Evolutionary conservation across 2,888 invertebrate species (phyloP).

Genomic region (Acrobasis consociella): DNA sequence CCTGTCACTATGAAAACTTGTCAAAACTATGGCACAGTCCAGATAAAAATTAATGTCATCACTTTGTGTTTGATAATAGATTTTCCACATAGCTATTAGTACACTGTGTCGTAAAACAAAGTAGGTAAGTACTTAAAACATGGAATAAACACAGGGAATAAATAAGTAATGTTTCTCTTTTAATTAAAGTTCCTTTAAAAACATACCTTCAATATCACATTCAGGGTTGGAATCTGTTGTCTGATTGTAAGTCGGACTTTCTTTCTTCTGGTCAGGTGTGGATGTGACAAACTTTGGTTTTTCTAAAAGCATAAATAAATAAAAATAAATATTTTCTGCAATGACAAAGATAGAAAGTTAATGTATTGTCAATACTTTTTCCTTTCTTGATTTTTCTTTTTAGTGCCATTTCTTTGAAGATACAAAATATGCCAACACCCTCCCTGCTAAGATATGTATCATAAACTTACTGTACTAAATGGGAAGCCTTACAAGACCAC

Average conservation of each 20-base stretch:
- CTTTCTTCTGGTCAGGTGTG: slow-evolving; percentile 58
- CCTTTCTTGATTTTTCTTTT: slow-evolving; percentile 35
- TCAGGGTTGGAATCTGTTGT: slow-evolving; percentile 61
- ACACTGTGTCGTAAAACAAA: no score
- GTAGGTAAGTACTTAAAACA: no score
- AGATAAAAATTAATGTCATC: no score
- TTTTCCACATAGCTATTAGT: no score
- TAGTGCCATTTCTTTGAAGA: slow-evolving; percentile 31
- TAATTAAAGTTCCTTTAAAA: not conserved
- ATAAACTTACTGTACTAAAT: not conserved
- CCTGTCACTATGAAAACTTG: no score
- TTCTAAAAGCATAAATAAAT: slow-evolving; percentile 44
- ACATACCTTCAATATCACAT: slow-evolving; percentile 65
- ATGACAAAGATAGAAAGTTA: not conserved
- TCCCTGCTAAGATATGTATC: not conserved
- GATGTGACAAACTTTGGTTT: slow-evolving; percentile 58
- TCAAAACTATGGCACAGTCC: no score
- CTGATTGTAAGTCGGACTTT: slow-evolving; percentile 54
- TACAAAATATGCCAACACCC: not conserved
- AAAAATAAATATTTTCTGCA: slow-evolving; percentile 11
- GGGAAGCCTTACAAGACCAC: slow-evolving; percentile 38
- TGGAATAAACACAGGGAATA: no score
- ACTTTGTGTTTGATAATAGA: no score
- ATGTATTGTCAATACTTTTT: slow-evolving; percentile 31
- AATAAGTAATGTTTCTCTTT: not conserved